Base-by-base conservation (phyloP, 1,140 invertebrate genomes). In the Cotesia chilonis region DNA sequence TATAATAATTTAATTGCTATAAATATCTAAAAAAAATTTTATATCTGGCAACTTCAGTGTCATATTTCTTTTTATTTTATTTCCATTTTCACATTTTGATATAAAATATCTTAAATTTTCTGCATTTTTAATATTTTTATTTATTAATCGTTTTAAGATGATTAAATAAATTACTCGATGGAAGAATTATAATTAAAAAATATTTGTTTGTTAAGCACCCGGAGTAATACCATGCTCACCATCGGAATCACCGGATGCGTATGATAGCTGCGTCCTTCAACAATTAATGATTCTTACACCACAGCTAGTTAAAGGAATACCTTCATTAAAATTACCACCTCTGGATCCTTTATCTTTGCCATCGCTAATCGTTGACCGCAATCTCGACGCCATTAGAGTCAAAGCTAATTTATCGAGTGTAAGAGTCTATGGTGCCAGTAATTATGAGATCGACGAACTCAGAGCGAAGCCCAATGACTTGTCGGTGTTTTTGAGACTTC, bases 391-490 rank as follows among this genome's bases (percentile, higher is more conserved):
- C 5, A 80, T 93, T 10, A 89, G 89, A 71, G 81, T 93, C 41
- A 92, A 91, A 76, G 91, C 91, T 0, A 89, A 90, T 3, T 82
- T 93, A 37, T 90, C 88, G 72, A 89, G 93, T 70, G 88, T 92
- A 68, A 90, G 88, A 73, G 89, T 91, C 0, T 87, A 85, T 60
- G 92, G 92, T 5, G 87, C 87, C 14, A 88, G 87, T 4, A 88
- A 89, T 76, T 91, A 90, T 74, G 81, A 90, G 17, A 87, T 93
- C 60, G 89, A 91, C 68, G 90, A 90, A 52, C 73, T 93, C 0
- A 91, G 89, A 64, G 82, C 90, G 12, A 89, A 92, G 82, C 83
- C 91, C 4, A 86, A 91, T 73, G 91, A 91, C 71, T 87, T 91
- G 47, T 83, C 84, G 0, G 89, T 89, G 1, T 88, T 88, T 79